Evolutionary conservation across 2,113 vertebrate genomes (phyloP), one percentile per base, ranked within the genome.

Genomic region (Oryzias javanicus): DNA sequence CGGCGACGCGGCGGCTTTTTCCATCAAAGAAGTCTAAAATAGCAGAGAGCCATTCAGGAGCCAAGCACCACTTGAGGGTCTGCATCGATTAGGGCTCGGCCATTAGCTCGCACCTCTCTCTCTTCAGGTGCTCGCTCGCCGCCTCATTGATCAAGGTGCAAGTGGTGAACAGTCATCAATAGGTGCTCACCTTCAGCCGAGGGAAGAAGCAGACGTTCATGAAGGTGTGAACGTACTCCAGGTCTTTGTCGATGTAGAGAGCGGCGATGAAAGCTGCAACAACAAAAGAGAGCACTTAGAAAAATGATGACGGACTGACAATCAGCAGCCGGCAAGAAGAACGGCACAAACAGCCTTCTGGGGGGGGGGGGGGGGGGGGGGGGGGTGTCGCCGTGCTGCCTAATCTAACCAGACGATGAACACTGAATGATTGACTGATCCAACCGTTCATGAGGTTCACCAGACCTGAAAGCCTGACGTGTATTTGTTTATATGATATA

Each of bases 191-290:
- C 91, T 99, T 99, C 63, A 99, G 86, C 60, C 97, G 92, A 18
- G 97, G 97, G 78, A 99, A 99, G 84, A 99, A 99, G 78, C 97
- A 99, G 64, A 98, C 97, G 2, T 99, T 98, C 97, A 99, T 99
- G 90, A 99, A 99, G 60, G 96, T 96, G 84, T 98, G 96, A 66
- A 99, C 97, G 0, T 92, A 98, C 83, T 98, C 96, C 89, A 98
- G 89, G 69, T 98, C 97, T 87, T 98, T 98, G 75, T 99, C 97
- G 41, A 99, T 98, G 90, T 98, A 99, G 24, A 99, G 90, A 0
- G 97, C 97, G 47, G 97, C 96, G 73, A 99, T 98, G 89, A 98
- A 99, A 19, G 97, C 97, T 99, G 79, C 22, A 49, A 73, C 74
- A 41, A 41, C 66, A 14, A 52, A 5, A 54, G 50, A 54, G 25